Evolutionary conservation across 2,888 invertebrate species (phyloP), one percentile per base, ranked within the genome.

Genomic region (Limenitis camilla): DNA sequence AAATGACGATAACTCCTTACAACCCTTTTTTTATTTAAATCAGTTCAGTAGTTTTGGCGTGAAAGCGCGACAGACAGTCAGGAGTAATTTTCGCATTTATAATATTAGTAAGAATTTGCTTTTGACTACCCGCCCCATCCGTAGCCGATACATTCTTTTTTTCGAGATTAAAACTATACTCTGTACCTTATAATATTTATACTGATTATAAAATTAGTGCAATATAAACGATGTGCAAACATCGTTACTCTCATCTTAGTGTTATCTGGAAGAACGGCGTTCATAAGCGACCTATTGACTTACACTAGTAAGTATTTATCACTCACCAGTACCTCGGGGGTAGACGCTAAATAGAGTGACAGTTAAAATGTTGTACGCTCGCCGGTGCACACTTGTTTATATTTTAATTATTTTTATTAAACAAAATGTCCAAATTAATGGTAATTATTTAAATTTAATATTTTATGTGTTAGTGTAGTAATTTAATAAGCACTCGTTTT

Each of bases 341-440:
- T 59, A 59, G 59, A 42, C 32, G 39, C 36, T 9, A 30, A 32
- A 33, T 40, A 40, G 7, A 32, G 11, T 55, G 43, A 31, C 51
- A 35, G 54, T 56, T 56, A 56, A 67, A 64, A 66, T 61, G 59
- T 32, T 38, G 32, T 43, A 11, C 35, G 32, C 30, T 31, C 38
- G 44, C 9, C 19, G 10, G 42, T 45, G 9, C 19, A 36, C 47
- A 10, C 19, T 43, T 5, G 30, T 48, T 31, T 7, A 56, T 28
- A 19, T 32, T 43, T 49, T 61, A 39, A 41, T 49, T 29, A 36
- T 60, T 38, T 40, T 44, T 7, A 30, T 40, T 39, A 43, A 38
- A 47, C 48, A 40, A 40, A 27, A 52, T 28, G n/a, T 36, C 6
- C 36, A 40, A 11, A 40, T 48, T 42, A 43, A 43, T 38, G 61